Evolutionary conservation across 2,113 vertebrate species (phyloP), one percentile per base, ranked within the genome.

Genomic region (Motacilla tschutschensis): DNA sequence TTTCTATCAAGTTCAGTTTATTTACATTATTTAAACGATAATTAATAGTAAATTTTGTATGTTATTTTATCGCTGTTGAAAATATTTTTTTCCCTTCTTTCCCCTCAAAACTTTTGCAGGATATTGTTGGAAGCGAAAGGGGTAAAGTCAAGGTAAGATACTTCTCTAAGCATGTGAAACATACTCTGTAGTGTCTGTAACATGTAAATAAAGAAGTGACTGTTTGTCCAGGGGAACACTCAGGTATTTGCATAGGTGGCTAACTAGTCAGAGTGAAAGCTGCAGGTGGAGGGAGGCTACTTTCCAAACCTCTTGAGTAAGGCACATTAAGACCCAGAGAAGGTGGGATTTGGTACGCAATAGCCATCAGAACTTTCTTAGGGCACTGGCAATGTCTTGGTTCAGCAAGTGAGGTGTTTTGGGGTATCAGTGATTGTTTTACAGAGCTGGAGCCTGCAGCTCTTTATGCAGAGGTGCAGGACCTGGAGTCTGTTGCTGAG

Each of bases 131-230:
- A 91, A 96, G 87, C 0, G 55, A 91, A 76, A 95, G 75, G n/a
- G 89, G 85, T 67, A 93, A 81, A 90, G 96, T 97, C 91, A 97
- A 98, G 97, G 97, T 98, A 97, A 96, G 86, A 66, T 31, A 14
- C 12, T 83, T 66, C 33, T 67, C 8, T 57, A 72, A 83, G 38
- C 59, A 33, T 31, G 48, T 70, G 76, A 79, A 88, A 78, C 47
- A 29, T 35, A 26, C 51, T 28, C 29, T 58, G 26, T 55, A 29
- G 29, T 73, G 10, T 66, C n/a, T 84, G n/a, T 47, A 72, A 73
- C 15, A 3, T 7, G 20, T 63, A 44, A 75, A n/a, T 25, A 50
- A 85, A 60, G 40, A 57, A 75, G 57, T 55, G 40, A 25, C 20
- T 76, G 38, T 87, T 65, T 66, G 22, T 84, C 41, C 29, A 31